Conservation (phyloP, 2,797 vertebrate species). For the Amniataba percoides region DNA sequence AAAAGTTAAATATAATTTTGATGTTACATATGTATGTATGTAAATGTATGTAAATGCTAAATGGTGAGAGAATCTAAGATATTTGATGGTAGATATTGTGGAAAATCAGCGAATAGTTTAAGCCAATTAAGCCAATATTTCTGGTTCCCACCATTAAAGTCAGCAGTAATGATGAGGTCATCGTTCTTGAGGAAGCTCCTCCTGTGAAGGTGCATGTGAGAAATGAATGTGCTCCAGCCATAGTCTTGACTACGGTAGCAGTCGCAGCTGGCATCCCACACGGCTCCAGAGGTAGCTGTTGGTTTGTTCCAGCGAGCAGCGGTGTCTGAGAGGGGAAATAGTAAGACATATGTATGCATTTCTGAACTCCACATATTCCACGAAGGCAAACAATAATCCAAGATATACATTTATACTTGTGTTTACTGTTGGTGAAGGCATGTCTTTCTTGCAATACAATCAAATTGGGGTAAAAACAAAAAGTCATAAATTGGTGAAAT, state of each 20-base stretch:
- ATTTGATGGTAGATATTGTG: neutral
- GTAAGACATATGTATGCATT: neutral
- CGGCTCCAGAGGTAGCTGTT: conserved; percentile 71
- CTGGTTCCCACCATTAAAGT: conserved; percentile 88
- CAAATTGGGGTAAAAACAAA: too few species aligned
- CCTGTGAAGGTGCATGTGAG: conserved; percentile 83
- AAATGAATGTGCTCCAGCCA: conserved; percentile 88
- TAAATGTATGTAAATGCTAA: too few species aligned
- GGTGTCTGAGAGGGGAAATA: conserved; percentile 67
- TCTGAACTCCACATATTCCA: neutral
- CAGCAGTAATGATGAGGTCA: conserved; percentile 89
- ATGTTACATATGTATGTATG: neutral
- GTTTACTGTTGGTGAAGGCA: too few species aligned
- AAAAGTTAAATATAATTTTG: neutral
- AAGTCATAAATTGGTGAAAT: too few species aligned
- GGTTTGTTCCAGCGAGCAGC: conserved; percentile 86
- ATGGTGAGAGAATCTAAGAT: neutral
- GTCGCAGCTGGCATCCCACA: conserved; percentile 73
- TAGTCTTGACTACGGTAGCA: conserved; percentile 71
- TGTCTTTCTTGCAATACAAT: too few species aligned
- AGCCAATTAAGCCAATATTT: neutral
- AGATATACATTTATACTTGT: too few species aligned
- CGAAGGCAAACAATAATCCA: neutral
- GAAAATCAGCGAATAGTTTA: neutral
- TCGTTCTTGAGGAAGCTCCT: conserved; percentile 91